These are phyloP conservation scores for Mechanitis messenoides DNA, from an alignment of 2,888 invertebrate species.

Conservation along the genomic window DNA sequence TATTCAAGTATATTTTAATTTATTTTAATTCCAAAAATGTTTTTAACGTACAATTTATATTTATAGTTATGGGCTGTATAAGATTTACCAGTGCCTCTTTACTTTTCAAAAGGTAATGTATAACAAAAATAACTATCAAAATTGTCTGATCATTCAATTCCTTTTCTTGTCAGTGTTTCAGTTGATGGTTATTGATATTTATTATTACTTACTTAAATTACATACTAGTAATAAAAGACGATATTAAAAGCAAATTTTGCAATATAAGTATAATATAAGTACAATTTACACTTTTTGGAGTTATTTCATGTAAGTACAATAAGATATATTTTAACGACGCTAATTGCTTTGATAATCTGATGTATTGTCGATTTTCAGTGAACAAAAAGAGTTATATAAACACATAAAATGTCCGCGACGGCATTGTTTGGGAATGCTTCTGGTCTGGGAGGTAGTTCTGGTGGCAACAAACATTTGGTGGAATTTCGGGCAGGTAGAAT, in stretches of 20 bases:
- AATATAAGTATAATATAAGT: background rate
- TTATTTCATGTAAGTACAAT: background rate
- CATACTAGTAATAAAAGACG: background rate
- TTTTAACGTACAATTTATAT: too few species aligned
- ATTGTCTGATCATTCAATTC: conserved; percentile 6
- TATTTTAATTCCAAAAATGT: too few species aligned
- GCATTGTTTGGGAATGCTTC: conserved; percentile 86
- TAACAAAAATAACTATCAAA: conserved; percentile 1
- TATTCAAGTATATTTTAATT: too few species aligned
- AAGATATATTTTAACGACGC: background rate
- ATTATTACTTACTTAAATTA: background rate
- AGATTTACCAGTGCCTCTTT: background rate
- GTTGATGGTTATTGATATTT: background rate
- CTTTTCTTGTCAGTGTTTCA: background rate
- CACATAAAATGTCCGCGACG: conserved; percentile 78
- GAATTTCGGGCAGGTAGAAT: conserved; percentile 98
- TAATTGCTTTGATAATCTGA: too few species aligned
- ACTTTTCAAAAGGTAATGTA: background rate
- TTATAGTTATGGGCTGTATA: background rate
- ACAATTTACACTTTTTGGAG: background rate
- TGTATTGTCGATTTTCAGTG: too few species aligned
- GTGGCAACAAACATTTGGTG: conserved; percentile 91
- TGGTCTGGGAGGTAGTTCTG: conserved; percentile 85
- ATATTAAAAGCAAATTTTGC: background rate
- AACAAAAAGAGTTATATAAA: background rate